Evolutionary conservation across 1,140 invertebrate genomes (phyloP).

Genomic region (Drosophila mayri): DNA sequence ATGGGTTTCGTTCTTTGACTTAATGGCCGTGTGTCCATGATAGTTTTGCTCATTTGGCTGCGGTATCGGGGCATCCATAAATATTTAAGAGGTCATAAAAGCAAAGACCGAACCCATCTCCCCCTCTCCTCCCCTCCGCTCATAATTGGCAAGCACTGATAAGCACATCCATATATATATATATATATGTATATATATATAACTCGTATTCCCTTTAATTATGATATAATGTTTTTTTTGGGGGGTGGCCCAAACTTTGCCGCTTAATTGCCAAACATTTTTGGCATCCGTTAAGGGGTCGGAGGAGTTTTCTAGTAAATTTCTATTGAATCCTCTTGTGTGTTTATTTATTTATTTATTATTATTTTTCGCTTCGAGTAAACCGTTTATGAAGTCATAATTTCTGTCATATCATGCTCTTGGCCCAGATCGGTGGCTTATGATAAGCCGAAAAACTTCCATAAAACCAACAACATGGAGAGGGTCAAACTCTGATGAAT

Average conservation of each 20-base stretch:
- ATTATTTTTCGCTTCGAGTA: conserved; percentile 31
- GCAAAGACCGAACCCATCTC: conserved; percentile 10
- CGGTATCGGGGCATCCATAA: conserved; percentile 55
- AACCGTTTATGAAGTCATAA: conserved; percentile 79
- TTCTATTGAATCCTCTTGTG: conserved; percentile 68
- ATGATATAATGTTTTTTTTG: conserved; percentile 50
- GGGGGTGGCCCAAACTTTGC: conserved; percentile 17
- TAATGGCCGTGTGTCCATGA: conserved; percentile 32
- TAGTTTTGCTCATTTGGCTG: conserved; percentile 42
- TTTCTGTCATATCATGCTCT: conserved; percentile 74
- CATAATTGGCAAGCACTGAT: conserved; percentile 76
- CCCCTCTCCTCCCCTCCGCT: background rate
- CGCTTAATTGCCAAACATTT: conserved; percentile 70
- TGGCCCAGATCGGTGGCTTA: conserved; percentile 58
- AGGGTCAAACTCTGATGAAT: conserved; percentile 29
- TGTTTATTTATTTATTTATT: conserved; percentile 13
- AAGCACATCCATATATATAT: conserved; percentile 16
- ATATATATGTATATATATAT: background rate
- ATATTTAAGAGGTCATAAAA: conserved; percentile 78
- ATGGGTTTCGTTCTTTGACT: conserved; percentile 5
- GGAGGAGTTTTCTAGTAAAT: conserved; percentile 43
- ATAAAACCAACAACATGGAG: conserved; percentile 32
- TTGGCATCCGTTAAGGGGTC: conserved; percentile 31
- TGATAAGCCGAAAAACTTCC: conserved; percentile 50
- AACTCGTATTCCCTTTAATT: conserved; percentile 37